phyloP scores from a whole-genome alignment of 2,113 vertebrate species.

The Circaetus cinerascens region DNA sequence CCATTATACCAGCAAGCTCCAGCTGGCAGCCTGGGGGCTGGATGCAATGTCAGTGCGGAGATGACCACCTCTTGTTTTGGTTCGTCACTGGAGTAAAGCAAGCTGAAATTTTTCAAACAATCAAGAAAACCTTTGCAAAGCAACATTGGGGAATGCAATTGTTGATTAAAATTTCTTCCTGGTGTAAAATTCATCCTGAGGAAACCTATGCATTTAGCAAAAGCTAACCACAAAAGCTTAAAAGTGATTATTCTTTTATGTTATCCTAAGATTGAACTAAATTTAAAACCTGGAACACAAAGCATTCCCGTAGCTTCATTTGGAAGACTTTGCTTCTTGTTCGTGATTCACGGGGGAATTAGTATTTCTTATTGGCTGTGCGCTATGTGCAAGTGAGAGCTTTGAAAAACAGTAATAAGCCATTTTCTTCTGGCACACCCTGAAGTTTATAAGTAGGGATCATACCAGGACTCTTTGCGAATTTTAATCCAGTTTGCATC shows the following conservation, averaged over 20 bases:
- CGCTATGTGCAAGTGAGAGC: background rate
- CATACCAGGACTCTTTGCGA: background rate
- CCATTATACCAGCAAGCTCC: background rate
- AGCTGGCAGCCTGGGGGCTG: background rate
- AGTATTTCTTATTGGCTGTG: background rate
- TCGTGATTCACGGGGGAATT: background rate
- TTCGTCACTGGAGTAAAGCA: background rate
- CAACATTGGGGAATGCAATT: background rate
- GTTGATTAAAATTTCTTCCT: background rate
- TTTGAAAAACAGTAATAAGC: background rate
- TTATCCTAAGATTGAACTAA: background rate
- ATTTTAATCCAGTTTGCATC: constrained; percentile 33
- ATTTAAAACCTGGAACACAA: background rate
- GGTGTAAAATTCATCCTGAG: background rate
- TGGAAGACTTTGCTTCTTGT: background rate
- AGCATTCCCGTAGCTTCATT: background rate
- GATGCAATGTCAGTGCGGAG: background rate
- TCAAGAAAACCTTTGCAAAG: background rate
- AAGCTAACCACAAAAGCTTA: background rate
- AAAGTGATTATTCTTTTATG: background rate
- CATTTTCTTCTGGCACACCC: background rate
- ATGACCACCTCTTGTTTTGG: background rate
- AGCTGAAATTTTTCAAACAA: background rate
- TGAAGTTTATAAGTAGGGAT: background rate
- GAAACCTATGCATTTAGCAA: background rate